Base-by-base conservation (phyloP, 2,113 vertebrate genomes). In the Ptychochromis oligacanthus region DNA sequence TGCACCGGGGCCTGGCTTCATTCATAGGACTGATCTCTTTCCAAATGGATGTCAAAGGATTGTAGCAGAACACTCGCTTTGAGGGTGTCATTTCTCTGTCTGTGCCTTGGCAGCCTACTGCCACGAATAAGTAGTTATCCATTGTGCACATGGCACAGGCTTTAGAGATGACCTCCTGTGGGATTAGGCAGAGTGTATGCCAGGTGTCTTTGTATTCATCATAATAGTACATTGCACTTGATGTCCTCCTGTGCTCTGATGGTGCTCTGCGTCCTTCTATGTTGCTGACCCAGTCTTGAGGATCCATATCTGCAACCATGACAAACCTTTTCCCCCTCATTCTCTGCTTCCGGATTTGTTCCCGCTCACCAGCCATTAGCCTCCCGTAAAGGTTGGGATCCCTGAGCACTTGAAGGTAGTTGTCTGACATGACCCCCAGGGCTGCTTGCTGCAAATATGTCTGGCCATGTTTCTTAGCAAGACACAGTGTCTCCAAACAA, bases 81-180 rank as follows among this genome's bases (percentile, higher is more conserved):
- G 97, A 98, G 2, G 97, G 96, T 28, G 83, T 95, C 84, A 93
- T 93, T 2, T 56, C 82, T 46, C 18, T 72, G 31, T 94, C 94
- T 0, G 13, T 11, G 6, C 96, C 94, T 88, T 96, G 94, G 9
- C 97, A 98, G 38, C 97, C 98, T 0, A 97, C 95, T n/a, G 95
- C 96, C 75, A 99, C 89, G 0, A 99, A 99, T 58, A 99, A 95
- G 82, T 99, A 99, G 89, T 99, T 99, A 93, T 98, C 98, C 95
- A 99, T 96, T 20, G 95, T 96, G 84, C 97, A 97, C 92, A 96
- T 49, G 31, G 98, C 95, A 0, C 96, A 96, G 1, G 97, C 97
- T 70, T 86, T 89, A 82, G 97, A 97, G 81, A 96, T 89, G 4
- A 95, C 96, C 87, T 98, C 97, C 0, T 81, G 84, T 0, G 98